Evolutionary conservation across 2,888 invertebrate genomes (phyloP), one percentile per base, ranked within the genome.

Genomic region (Caenorhabditis panamensis): DNA sequence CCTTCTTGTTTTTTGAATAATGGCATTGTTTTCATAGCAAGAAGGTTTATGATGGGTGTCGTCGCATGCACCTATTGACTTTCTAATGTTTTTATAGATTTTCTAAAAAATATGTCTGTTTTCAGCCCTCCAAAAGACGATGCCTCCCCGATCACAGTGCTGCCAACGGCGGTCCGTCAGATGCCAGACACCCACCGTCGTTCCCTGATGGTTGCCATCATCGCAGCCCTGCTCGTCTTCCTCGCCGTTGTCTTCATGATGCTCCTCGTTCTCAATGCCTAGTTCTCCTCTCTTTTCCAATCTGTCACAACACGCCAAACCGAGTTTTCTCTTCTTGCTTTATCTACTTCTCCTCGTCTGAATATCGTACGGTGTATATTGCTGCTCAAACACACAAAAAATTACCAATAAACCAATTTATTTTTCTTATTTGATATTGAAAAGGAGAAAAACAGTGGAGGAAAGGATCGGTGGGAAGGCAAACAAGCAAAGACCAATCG

Each of bases 101-200:
- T 31, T 31, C 31, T 9, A 31, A 31, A 31, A 31, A 31, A 31
- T 9, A 31, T 31, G 31, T 31, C n/a, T n/a, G 9, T 28, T 67
- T 67, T 51, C 67, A 80, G 80, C 18, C 80, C 80, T 20, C 80
- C 80, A 36, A 76, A 80, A 49, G 80, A 76, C 53, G 76, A 76
- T 36, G 64, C 72, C 0, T 37, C 79, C 0, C 72, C 72, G n/a
- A 79, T 67, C 8, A 79, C 79, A 9, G 62, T 73, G 6, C 64
- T 79, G 11, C 79, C 72, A 4, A 73, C 73, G 6, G 58, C 79
- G 13, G 68, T 63, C 31, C 72, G 54, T 26, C 37, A 58, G 13
- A 54, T 71, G 71, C 66, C 59, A 18, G 63, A 67, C 41, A 75
- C 76, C 16, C 80, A 80, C 61, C 71, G 58, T 22, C 47, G 80